These are phyloP conservation scores for Hippocampus mohnikei DNA, from an alignment of 2,113 vertebrate genomes.

Conservation along the genomic window DNA sequence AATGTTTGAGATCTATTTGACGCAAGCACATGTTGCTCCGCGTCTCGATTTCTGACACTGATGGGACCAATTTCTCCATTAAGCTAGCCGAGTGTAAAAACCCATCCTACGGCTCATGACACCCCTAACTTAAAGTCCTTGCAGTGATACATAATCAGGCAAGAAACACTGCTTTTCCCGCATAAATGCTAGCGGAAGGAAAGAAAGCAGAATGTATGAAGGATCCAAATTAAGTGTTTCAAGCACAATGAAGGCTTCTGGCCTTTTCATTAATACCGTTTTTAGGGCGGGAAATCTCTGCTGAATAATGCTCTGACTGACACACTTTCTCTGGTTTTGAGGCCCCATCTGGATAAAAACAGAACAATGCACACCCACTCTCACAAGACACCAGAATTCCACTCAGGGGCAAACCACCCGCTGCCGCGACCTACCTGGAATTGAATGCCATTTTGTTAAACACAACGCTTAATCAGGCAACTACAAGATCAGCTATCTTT, in stretches of 20 bases:
- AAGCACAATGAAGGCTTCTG: conserved; percentile 72
- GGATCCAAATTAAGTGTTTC: conserved; percentile 53
- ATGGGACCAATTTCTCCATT: conserved; percentile 58
- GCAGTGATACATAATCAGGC: conserved; percentile 36
- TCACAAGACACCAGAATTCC: conserved; percentile 57
- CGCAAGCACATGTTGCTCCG: not conserved
- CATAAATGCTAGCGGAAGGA: conserved; percentile 18
- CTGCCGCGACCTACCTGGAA: conserved; percentile 45
- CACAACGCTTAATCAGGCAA: conserved; percentile 40
- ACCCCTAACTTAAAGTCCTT: conserved; percentile 35
- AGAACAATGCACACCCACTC: conserved; percentile 56
- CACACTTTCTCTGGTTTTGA: conserved; percentile 57
- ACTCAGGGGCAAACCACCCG: conserved; percentile 46
- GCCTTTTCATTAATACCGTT: conserved; percentile 77
- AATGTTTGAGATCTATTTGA: conserved; percentile 16
- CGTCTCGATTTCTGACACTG: conserved; percentile 35
- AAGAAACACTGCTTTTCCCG: conserved; percentile 49
- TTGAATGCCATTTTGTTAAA: conserved; percentile 56
- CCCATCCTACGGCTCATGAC: conserved; percentile 19
- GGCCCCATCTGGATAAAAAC: conserved; percentile 41
- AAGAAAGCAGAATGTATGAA: conserved; percentile 30
- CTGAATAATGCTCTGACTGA: conserved; percentile 66
- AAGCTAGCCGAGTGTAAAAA: conserved; percentile 60
- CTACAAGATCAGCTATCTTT: conserved; percentile 29
- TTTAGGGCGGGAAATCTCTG: conserved; percentile 66